Evolutionary conservation across 2,797 vertebrate genomes (phyloP).

Genomic region (Pseudochirops cupreus): DNA sequence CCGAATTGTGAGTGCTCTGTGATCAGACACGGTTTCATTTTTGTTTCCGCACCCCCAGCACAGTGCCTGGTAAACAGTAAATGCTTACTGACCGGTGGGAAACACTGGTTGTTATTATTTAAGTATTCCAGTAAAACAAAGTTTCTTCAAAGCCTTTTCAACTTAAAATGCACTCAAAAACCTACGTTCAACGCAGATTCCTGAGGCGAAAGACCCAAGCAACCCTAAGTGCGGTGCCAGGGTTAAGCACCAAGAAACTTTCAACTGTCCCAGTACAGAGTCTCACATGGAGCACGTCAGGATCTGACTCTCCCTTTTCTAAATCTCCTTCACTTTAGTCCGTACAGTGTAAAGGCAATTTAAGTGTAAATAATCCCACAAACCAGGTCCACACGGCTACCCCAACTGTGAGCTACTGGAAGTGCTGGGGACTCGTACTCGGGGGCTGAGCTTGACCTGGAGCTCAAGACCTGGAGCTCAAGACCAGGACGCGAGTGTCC

Average conservation of each 20-base stretch:
- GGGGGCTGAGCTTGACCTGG: slow-evolving; percentile 38
- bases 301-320: slow-evolving; percentile 22
- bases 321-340: background rate
- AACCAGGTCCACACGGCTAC: slow-evolving; percentile 35
- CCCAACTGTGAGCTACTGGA: slow-evolving; percentile 5
- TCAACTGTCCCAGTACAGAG: slow-evolving; percentile 38
- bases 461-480: slow-evolving; percentile 69
- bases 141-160: background rate
- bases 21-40: background rate
- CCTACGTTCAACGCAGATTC: slow-evolving; percentile 17
- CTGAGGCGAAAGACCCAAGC: slow-evolving; percentile 50
- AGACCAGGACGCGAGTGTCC: background rate
- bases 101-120: background rate
- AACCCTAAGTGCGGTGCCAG: slow-evolving; percentile 42
- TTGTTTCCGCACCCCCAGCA: background rate
- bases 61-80: background rate
- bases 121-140: background rate
- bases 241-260: slow-evolving; percentile 42
- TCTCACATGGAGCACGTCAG: background rate
- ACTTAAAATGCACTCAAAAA: slow-evolving; percentile 31
- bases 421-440: slow-evolving; percentile 21
- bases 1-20: background rate
- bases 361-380: slow-evolving; percentile 35
- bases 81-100: background rate
- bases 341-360: background rate